Base-by-base conservation (phyloP, 2,888 invertebrate genomes). In the Athalia rosae region DNA sequence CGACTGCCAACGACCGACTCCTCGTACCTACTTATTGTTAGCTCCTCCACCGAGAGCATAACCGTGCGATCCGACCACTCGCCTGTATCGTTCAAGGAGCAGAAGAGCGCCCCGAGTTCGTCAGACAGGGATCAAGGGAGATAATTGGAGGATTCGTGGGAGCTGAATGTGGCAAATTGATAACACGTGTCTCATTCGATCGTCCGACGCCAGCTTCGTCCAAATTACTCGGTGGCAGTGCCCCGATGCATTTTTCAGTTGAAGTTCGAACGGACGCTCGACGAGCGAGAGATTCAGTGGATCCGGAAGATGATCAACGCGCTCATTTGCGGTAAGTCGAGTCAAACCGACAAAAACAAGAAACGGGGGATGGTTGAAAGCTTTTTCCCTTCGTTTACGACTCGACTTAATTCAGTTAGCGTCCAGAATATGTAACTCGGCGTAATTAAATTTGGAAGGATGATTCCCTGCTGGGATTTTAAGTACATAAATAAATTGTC, bases 51-150 rank as follows among this genome's bases (percentile, higher is more conserved):
- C 7, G 53, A 53, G 9, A 53, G 3, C n/a, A n/a, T n/a, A 11
- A n/a, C 50, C 43, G 43, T 58, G 15, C 71, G 71, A 71, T 71
- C 50, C 45, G 28, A 28, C 28, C 58, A 67, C 67, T 67, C 67
- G 5, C 41, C 48, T 67, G 28, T 28, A 67, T 67, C 41, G 67
- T 67, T 11, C 67, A 28, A 67, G 11, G 50, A 50, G 48, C 28
- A 50, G 53, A 41, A 67, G 67, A 13, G 50, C 28, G 67, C 67
- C 67, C 28, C 50, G 53, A 48, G n/a, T 67, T 67, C 53, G 50
- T 67, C 28, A 53, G 28, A 71, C 56, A 28, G 28, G 28, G 28
- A 58, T 7, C 56, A 56, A 56, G 13, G 45, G 13, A 71, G 43
- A 45, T 13, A 71, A 9, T 7, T n/a, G 58, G 13, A 41, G 3